phyloP scores from a whole-genome alignment of 2,113 vertebrate species.

The Lophochroa leadbeateri region DNA sequence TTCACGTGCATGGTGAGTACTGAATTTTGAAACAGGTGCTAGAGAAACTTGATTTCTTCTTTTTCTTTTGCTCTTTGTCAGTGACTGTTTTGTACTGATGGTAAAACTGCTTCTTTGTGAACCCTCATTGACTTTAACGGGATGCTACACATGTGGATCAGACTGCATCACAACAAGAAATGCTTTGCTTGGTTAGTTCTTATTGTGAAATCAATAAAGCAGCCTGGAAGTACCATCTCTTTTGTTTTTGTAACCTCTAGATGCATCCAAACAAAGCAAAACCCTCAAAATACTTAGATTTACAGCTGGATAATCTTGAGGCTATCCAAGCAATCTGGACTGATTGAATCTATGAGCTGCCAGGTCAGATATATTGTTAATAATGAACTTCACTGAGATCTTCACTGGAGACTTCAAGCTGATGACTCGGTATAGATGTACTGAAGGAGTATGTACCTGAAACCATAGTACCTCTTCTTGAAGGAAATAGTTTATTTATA shows the following conservation, averaged over 20 bases:
- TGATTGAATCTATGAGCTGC: neutral
- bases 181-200: neutral
- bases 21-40: neutral
- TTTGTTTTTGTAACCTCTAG: neutral
- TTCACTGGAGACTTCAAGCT: neutral
- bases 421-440: neutral
- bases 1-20: neutral
- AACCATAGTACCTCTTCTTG: neutral
- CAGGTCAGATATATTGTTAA: neutral
- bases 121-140: neutral
- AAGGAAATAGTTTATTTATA: neutral
- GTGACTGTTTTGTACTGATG: neutral
- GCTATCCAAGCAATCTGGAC: neutral
- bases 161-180: neutral
- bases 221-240: neutral
- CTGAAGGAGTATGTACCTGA: neutral
- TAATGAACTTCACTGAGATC: neutral
- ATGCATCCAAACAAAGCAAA: neutral
- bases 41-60: neutral
- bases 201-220: neutral
- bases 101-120: neutral
- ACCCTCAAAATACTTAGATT: neutral
- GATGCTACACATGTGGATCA: neutral
- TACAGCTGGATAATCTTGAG: neutral
- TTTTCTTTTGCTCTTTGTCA: neutral